A percentile compares a stretch with the other conserved stretches of the same genome.
phyloP scores from a whole-genome alignment of 2,113 vertebrate genomes.

The Edolisoma coerulescens region DNA sequence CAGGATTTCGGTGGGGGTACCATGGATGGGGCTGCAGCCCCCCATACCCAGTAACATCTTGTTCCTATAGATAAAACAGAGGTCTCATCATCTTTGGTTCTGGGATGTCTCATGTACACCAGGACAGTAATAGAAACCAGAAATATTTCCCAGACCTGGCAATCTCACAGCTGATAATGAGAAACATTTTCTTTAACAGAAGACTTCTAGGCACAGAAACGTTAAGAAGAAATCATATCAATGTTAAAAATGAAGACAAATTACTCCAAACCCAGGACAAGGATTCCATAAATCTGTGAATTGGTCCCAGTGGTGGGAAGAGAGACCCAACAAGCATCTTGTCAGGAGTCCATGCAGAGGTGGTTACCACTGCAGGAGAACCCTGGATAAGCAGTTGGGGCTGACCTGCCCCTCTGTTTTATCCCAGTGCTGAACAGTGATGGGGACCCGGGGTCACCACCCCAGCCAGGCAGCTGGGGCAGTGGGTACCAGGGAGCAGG shows the following conservation, averaged over 20 bases:
- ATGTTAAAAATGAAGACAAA: neutral
- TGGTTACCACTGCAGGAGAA: neutral
- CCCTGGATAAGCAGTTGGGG: neutral
- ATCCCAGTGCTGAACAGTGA: rapidly evolving
- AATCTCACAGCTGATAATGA: neutral
- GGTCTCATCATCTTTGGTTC: neutral
- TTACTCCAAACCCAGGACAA: neutral
- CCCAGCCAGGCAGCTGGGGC: neutral
- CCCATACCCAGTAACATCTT: neutral
- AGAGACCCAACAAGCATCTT: neutral
- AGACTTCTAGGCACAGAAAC: neutral
- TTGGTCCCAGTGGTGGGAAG: neutral
- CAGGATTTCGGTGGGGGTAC: neutral
- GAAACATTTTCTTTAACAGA: neutral
- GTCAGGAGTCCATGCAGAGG: neutral
- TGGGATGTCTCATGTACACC: neutral
- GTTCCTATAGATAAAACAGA: neutral
- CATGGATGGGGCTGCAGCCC: rapidly evolving
- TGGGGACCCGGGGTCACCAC: rapidly evolving
- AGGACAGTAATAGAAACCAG: neutral
- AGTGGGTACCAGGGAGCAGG: rapidly evolving
- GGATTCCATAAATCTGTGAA: neutral
- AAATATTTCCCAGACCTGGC: neutral
- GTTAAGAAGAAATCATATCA: neutral
- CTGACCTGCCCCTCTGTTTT: neutral